Percentiles rank a stretch among this genome's conserved stretches.
phyloP scores from a whole-genome alignment of 2,888 invertebrate species.

The Ernsta delagoae region DNA sequence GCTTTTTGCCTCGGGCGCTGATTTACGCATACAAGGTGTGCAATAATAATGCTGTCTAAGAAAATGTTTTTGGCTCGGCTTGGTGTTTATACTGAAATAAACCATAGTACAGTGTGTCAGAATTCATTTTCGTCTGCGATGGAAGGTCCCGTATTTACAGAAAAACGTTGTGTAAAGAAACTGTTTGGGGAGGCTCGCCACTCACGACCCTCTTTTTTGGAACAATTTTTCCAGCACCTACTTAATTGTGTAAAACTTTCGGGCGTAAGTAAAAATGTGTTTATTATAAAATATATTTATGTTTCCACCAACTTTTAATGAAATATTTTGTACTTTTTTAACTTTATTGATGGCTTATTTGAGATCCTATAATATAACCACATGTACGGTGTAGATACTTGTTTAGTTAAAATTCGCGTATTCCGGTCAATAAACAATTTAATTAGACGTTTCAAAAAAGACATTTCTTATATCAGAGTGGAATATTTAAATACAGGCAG shows the following conservation, averaged over 20 bases:
- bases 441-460: too few species aligned
- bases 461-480: too few species aligned
- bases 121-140: conserved; percentile 54
- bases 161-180: conserved; percentile 78
- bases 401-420: too few species aligned
- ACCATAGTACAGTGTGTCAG: conserved; percentile 52
- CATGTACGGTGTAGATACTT: too few species aligned
- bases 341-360: neutral
- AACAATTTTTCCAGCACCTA: conserved; percentile 70
- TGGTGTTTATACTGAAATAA: conserved; percentile 49
- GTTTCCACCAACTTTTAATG: neutral
- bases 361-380: too few species aligned
- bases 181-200: conserved; percentile 71
- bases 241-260: conserved; percentile 83
- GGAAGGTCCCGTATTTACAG: conserved; percentile 67
- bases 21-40: conserved; percentile 85
- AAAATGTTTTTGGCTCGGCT: conserved; percentile 71
- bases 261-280: conserved; percentile 55
- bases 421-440: too few species aligned
- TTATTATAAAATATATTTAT: conserved; percentile 8
- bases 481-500: too few species aligned
- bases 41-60: conserved; percentile 80
- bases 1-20: conserved; percentile 75
- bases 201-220: conserved; percentile 74
- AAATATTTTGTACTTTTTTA: neutral